These are phyloP conservation scores for Atlantisia rogersi DNA, from an alignment of 2,113 vertebrate species.

Conservation along the genomic window DNA sequence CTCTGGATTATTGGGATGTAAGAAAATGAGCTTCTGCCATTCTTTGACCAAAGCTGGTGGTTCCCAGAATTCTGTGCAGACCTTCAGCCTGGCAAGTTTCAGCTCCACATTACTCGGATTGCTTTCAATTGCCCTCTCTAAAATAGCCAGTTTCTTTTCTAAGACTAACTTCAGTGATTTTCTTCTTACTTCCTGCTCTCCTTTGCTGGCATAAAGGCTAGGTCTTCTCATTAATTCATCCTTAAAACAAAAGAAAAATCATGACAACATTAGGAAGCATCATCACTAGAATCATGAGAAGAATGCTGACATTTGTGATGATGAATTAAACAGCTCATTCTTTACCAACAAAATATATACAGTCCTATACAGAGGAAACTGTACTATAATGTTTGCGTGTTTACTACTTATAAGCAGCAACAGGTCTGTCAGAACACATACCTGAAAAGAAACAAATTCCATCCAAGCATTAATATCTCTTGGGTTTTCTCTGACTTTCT, in stretches of 20 bases:
- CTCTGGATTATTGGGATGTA: slow-evolving; percentile 90
- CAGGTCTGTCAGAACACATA: background rate
- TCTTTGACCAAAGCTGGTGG: slow-evolving; percentile 85
- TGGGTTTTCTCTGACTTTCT: slow-evolving; percentile 88
- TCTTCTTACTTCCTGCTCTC: slow-evolving; percentile 69
- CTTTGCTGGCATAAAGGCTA: slow-evolving; percentile 71
- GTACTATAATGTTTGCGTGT: background rate
- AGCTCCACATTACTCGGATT: slow-evolving; percentile 88
- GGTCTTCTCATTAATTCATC: slow-evolving; percentile 83
- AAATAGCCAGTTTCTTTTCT: slow-evolving; percentile 93
- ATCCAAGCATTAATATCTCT: slow-evolving; percentile 87
- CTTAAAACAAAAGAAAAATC: slow-evolving; percentile 68
- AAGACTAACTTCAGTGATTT: slow-evolving; percentile 80
- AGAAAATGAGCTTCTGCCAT: slow-evolving; percentile 95
- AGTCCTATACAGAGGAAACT: background rate
- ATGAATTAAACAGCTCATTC: background rate
- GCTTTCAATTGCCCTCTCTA: slow-evolving; percentile 88
- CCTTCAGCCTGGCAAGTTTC: slow-evolving; percentile 85
- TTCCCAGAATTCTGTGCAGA: slow-evolving; percentile 92
- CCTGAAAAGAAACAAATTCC: slow-evolving; percentile 92
- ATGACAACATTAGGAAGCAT: background rate
- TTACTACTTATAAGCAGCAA: background rate
- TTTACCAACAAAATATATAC: background rate
- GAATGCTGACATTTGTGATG: background rate
- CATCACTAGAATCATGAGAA: background rate